phyloP scores from a whole-genome alignment of 1,140 invertebrate genomes.

The Ceratosolen solmsi region DNA sequence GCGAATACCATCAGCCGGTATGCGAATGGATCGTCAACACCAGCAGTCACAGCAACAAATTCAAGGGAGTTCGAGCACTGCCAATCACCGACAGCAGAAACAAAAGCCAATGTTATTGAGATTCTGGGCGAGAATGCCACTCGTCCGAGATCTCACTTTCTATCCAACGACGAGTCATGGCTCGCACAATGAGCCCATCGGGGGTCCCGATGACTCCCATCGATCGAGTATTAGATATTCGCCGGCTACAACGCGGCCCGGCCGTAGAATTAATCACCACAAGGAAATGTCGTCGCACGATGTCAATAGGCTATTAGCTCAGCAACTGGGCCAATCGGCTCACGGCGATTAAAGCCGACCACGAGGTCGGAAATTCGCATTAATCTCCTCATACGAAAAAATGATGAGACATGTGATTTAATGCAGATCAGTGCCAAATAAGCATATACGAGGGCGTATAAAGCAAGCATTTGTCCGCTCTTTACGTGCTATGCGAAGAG shows the following conservation, averaged over 20 bases:
- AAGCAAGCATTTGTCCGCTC: slow-evolving; percentile 7
- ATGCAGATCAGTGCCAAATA: slow-evolving; percentile 27
- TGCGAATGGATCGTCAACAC: slow-evolving; percentile 55
- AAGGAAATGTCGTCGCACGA: slow-evolving; percentile 51
- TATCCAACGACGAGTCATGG: slow-evolving; percentile 55
- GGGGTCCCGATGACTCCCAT: slow-evolving; percentile 11
- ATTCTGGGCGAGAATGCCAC: slow-evolving; percentile 65
- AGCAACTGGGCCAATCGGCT: slow-evolving; percentile 11
- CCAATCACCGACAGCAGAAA: slow-evolving; percentile 50
- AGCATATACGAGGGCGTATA: not conserved
- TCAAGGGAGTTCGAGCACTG: slow-evolving; percentile 48
- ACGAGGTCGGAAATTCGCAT: not conserved
- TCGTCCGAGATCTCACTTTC: slow-evolving; percentile 60
- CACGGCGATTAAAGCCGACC: slow-evolving; percentile 2
- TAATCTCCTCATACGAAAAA: not conserved
- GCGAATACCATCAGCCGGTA: slow-evolving; percentile 30
- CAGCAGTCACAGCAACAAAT: slow-evolving; percentile 53
- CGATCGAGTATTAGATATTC: not conserved
- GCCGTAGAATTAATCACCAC: slow-evolving; percentile 46
- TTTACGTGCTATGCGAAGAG: not conserved
- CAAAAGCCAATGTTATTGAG: slow-evolving; percentile 58
- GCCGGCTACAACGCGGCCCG: not conserved
- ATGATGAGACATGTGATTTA: not conserved
- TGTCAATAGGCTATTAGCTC: slow-evolving; percentile 42
- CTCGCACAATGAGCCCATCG: slow-evolving; percentile 53